Conservation (phyloP, 1,140 invertebrate genomes). For the Sinella curviseta region DNA sequence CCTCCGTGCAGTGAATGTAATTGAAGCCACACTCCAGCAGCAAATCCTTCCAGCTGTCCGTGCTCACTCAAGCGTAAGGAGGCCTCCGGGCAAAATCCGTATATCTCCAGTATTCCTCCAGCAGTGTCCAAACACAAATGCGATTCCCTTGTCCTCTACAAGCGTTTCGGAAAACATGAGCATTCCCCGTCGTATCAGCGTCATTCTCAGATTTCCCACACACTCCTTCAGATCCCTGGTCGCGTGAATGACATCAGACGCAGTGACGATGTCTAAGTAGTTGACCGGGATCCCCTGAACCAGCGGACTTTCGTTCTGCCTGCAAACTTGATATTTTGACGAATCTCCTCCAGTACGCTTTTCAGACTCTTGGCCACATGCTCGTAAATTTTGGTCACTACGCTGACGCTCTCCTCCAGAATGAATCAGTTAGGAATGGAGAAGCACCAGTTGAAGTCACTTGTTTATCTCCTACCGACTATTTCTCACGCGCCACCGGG, state of each 20-base stretch:
- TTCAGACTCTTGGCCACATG: neutral
- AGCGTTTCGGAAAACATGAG: constrained; percentile 20
- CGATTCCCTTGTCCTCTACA: neutral
- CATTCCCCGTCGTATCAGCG: neutral
- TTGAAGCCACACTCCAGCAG: neutral
- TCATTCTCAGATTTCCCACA: neutral
- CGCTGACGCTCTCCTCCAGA: too few species aligned
- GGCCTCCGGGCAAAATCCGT: neutral
- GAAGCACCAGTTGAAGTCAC: too few species aligned
- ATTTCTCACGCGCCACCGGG: too few species aligned
- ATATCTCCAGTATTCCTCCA: constrained; percentile 23
- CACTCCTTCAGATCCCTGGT: constrained; percentile 27
- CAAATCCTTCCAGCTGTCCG: neutral
- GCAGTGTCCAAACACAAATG: constrained; percentile 19
- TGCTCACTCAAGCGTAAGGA: neutral
- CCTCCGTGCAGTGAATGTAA: neutral
- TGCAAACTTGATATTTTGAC: constrained; percentile 21
- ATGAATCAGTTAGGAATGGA: too few species aligned
- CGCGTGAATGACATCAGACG: constrained; percentile 36
- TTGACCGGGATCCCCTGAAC: constrained; percentile 22
- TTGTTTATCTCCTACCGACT: too few species aligned
- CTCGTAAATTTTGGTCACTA: too few species aligned
- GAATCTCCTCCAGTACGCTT: neutral
- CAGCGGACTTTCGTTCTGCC: constrained; percentile 31
- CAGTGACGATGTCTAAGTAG: constrained; percentile 29